These are phyloP conservation scores for Oceanites oceanicus DNA, from an alignment of 2,113 vertebrate species.

Conservation along the genomic window DNA sequence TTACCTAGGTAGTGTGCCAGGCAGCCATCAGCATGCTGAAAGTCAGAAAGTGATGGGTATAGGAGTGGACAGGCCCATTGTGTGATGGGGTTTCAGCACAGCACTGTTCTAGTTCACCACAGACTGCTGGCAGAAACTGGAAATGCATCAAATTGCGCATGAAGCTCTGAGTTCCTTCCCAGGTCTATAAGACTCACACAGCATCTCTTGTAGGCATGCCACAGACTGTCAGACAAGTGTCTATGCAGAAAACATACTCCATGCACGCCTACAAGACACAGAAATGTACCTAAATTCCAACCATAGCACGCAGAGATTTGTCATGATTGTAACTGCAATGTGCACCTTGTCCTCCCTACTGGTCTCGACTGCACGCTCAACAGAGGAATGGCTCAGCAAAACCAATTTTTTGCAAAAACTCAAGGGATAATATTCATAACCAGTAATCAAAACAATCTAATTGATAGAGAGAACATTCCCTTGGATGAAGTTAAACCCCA, in stretches of 20 bases:
- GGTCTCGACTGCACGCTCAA: fast-evolving
- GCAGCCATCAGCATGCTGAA: not conserved
- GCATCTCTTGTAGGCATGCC: not conserved
- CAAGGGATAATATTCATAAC: not conserved
- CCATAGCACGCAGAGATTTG: not conserved
- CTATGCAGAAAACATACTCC: not conserved
- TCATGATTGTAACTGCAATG: not conserved
- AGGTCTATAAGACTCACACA: not conserved
- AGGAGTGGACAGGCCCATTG: not conserved
- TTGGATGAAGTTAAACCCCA: not conserved
- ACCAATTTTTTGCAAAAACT: not conserved
- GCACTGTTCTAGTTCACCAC: not conserved
- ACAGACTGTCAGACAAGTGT: not conserved
- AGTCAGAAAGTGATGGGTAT: not conserved
- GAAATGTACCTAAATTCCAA: not conserved
- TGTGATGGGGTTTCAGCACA: not conserved
- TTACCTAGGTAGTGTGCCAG: not conserved
- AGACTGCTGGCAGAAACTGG: not conserved
- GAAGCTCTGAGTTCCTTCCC: not conserved
- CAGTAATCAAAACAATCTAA: not conserved
- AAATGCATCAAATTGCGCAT: not conserved
- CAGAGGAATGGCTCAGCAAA: not conserved
- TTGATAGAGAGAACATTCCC: not conserved
- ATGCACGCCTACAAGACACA: not conserved
- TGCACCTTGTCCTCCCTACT: not conserved